A percentile compares a stretch with the other conserved stretches of the same genome.
Evolutionary conservation across 2,888 invertebrate species (phyloP).

Genomic region (Rotaria socialis): DNA sequence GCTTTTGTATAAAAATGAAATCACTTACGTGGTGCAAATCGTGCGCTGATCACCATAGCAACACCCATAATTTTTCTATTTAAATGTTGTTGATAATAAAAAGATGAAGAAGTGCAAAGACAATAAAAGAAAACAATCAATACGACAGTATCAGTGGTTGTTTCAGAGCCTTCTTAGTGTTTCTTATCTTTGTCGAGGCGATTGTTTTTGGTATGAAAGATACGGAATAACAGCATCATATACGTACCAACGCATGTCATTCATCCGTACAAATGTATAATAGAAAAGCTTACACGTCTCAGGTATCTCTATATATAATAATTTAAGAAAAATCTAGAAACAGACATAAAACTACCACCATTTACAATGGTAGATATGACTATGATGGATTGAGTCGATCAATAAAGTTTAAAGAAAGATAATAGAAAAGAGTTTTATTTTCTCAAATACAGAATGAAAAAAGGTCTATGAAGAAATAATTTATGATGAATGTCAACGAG

Average conservation of each 20-base stretch:
- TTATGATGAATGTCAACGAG: background rate
- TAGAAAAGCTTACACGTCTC: background rate
- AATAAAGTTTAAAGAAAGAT: no score
- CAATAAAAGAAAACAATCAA: background rate
- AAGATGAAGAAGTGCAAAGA: background rate
- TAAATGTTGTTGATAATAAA: background rate
- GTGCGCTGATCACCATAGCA: conserved; percentile 11
- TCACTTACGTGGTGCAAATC: background rate
- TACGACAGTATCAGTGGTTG: background rate
- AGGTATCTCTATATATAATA: background rate
- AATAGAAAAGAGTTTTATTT: background rate
- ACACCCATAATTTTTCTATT: background rate
- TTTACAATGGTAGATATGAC: no score
- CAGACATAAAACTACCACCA: background rate
- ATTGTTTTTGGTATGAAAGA: background rate
- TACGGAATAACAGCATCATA: background rate
- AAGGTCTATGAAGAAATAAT: background rate
- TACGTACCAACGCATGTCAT: background rate
- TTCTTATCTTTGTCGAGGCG: background rate
- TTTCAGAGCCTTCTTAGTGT: background rate
- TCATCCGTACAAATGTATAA: background rate
- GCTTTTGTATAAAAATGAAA: background rate
- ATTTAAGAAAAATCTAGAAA: background rate
- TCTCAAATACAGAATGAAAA: background rate
- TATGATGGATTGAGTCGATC: no score